Evolutionary conservation across 2,113 vertebrate species (phyloP).

Genomic region (Conger conger): DNA sequence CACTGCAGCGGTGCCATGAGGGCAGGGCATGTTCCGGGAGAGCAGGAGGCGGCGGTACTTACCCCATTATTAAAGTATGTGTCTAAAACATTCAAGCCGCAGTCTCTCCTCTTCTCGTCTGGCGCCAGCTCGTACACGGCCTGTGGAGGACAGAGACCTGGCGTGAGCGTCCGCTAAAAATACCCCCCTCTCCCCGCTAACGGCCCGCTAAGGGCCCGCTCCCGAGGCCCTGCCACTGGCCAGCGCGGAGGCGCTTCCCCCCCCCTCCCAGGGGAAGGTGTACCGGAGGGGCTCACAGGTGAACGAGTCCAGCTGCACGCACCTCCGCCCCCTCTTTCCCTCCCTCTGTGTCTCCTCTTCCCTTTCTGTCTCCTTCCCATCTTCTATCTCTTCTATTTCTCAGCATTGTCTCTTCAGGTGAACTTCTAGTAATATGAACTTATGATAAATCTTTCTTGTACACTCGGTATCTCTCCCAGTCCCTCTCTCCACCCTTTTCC

Average conservation of each 20-base stretch:
- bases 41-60: constrained; percentile 42
- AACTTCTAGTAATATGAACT: too few relatives aligned
- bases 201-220: background rate
- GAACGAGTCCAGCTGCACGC: background rate
- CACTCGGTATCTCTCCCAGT: background rate
- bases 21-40: too few relatives aligned
- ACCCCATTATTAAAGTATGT: constrained; percentile 84
- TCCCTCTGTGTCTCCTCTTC: background rate
- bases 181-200: background rate
- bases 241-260: background rate
- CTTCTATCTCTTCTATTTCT: background rate
- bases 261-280: background rate
- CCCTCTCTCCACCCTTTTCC: background rate
- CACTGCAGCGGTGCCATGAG: background rate
- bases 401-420: background rate
- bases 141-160: constrained; percentile 55
- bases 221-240: background rate
- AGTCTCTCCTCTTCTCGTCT: constrained; percentile 79
- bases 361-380: constrained; percentile 23
- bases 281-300: background rate
- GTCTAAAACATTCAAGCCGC: constrained; percentile 76
- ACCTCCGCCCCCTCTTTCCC: constrained; percentile 11
- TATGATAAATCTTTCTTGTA: too few relatives aligned
- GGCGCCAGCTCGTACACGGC: constrained; percentile 82
- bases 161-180: background rate